Conservation (phyloP, 2,113 vertebrate genomes). For the Hippopotamus amphibius region DNA sequence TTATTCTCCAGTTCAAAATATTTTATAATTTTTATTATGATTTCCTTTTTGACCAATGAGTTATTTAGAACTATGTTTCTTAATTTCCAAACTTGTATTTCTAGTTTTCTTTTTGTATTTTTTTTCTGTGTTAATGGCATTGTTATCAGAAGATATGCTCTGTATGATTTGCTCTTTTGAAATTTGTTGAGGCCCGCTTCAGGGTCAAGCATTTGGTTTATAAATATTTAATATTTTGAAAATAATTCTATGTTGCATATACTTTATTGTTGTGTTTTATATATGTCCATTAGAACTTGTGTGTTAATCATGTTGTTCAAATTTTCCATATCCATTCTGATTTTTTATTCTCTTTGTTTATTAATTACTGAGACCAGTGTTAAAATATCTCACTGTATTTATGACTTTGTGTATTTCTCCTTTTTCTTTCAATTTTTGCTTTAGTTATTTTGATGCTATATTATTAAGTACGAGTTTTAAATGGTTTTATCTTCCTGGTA, state of each 20-base stretch:
- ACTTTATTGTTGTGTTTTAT: background rate
- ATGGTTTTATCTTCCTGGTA: background rate
- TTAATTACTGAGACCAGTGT: background rate
- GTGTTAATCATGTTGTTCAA: background rate
- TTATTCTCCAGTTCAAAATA: too few species aligned
- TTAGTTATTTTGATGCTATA: background rate
- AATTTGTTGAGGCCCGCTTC: too few species aligned
- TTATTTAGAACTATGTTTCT: too few species aligned
- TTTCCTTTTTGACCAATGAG: too few species aligned
- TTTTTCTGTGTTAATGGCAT: too few species aligned
- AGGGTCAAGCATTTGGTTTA: too few species aligned
- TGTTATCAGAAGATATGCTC: too few species aligned
- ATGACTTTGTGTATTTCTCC: background rate
- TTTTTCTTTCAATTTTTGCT: slow-evolving; percentile 7
- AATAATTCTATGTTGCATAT: background rate
- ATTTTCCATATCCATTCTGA: background rate
- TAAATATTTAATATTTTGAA: background rate
- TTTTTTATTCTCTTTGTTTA: background rate
- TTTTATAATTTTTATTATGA: too few species aligned
- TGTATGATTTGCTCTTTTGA: too few species aligned
- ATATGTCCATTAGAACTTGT: background rate
- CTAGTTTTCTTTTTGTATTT: too few species aligned
- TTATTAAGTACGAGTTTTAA: slow-evolving; percentile 6
- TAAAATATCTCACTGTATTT: background rate
- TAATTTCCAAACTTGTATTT: too few species aligned